Conservation (phyloP, 2,888 invertebrate species). For the Drosophila mulleri region DNA sequence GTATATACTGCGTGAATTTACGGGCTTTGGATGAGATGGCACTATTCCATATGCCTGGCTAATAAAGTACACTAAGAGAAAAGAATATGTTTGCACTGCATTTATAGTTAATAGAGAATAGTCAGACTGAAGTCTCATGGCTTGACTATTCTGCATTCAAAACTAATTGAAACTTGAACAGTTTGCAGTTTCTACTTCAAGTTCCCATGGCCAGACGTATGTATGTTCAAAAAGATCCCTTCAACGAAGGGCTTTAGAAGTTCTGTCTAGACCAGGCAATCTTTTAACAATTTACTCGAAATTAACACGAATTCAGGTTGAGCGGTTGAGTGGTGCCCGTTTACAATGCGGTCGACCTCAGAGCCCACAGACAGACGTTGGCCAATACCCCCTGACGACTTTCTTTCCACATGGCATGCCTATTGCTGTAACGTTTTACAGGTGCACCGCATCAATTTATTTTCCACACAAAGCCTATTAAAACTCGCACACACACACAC, state of each 20-base stretch:
- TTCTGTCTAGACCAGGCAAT: conserved; percentile 34
- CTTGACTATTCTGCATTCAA: not conserved
- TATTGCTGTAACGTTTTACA: conserved; percentile 68
- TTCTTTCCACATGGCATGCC: conserved; percentile 13
- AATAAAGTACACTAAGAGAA: conserved; percentile 27
- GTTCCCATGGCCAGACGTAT: not conserved
- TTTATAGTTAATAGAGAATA: not conserved
- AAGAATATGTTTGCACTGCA: not conserved
- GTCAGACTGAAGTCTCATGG: not conserved
- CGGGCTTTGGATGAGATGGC: conserved; percentile 62
- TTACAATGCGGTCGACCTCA: conserved; percentile 68
- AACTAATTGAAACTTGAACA: not conserved
- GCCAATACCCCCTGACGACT: conserved; percentile 15
- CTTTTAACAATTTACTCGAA: conserved; percentile 73
- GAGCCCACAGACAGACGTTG: conserved; percentile 56
- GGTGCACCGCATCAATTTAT: conserved; percentile 81
- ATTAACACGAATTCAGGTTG: conserved; percentile 64
- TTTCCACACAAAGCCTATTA: conserved; percentile 80
- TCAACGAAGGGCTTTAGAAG: not conserved
- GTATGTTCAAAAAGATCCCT: no score
- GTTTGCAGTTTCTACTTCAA: not conserved
- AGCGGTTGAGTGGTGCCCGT: conserved; percentile 35
- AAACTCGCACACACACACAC: conserved; percentile 68
- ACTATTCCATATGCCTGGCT: not conserved
- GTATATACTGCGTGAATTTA: conserved; percentile 87